Percentiles rank a stretch among this genome's conserved stretches.
Evolutionary conservation across 2,888 invertebrate species (phyloP).

Genomic region (Brenthis hecate): DNA sequence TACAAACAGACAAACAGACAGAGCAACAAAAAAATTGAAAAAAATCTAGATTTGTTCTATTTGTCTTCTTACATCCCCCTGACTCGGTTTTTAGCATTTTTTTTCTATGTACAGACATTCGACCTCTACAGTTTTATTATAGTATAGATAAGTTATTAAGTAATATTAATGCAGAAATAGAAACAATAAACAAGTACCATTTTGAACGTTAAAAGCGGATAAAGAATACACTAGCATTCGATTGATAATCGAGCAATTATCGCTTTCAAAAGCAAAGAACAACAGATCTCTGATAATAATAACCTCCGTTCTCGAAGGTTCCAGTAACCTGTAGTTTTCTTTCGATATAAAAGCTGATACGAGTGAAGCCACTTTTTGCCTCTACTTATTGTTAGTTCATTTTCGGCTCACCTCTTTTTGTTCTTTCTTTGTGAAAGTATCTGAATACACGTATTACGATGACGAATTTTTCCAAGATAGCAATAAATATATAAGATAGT

Average conservation of each 20-base stretch:
- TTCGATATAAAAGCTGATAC: constrained; percentile 23
- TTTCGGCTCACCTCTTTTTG: constrained; percentile 19
- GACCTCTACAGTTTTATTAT: too few species aligned
- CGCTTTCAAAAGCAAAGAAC: constrained; percentile 50
- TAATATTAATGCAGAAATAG: constrained; percentile 19
- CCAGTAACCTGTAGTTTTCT: constrained; percentile 41
- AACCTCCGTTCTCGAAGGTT: constrained; percentile 50
- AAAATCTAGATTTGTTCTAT: too few species aligned
- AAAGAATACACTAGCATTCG: constrained; percentile 61
- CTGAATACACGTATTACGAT: constrained; percentile 1
- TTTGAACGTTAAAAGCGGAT: constrained; percentile 38
- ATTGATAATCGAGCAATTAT: constrained; percentile 61
- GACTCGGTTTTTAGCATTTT: too few species aligned
- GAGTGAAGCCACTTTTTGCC: constrained; percentile 18
- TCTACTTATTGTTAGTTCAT: constrained; percentile 6
- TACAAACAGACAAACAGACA: too few species aligned
- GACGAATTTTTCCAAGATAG: background rate
- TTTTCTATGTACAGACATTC: too few species aligned
- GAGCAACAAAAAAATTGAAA: too few species aligned
- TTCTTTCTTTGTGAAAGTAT: constrained; percentile 15
- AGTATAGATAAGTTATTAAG: constrained; percentile 15
- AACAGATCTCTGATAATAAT: constrained; percentile 54
- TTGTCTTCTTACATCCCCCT: too few species aligned
- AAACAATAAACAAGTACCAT: constrained; percentile 25
- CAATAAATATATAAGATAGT: too few species aligned